These are phyloP conservation scores for Stichodactyla helianthus DNA, from an alignment of 64 coral and sea anemone genomes.

Conservation along the genomic window DNA sequence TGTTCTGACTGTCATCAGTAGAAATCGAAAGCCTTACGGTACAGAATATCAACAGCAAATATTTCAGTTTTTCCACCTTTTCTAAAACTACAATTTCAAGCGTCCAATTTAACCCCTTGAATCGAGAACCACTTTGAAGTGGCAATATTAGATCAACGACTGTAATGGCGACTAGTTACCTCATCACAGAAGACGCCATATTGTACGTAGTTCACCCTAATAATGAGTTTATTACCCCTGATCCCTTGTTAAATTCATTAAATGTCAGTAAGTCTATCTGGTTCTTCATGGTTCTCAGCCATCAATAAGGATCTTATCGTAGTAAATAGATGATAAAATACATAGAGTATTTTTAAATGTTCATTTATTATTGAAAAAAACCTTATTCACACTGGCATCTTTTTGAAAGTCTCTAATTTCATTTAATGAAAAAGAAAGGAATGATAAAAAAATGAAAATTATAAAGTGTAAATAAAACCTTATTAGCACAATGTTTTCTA, in stretches of 20 bases:
- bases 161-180: not conserved
- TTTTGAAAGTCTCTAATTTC: no score
- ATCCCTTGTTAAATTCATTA: not conserved
- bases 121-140: not conserved
- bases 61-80: not conserved
- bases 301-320: not conserved
- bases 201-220: not conserved
- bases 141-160: not conserved
- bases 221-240: not conserved
- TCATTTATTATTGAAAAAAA: no score
- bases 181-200: no score
- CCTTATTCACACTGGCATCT: no score
- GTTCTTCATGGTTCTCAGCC: not conserved
- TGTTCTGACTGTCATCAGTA: no score
- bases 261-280: not conserved
- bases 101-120: not conserved
- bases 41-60: not conserved
- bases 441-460: no score
- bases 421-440: no score
- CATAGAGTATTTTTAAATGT: no score
- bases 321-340: not conserved
- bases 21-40: not conserved
- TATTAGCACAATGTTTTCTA: no score
- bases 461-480: no score
- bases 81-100: not conserved